phyloP scores from a whole-genome alignment of 1,140 invertebrate genomes.

The Pseudobourletiella spinata region DNA sequence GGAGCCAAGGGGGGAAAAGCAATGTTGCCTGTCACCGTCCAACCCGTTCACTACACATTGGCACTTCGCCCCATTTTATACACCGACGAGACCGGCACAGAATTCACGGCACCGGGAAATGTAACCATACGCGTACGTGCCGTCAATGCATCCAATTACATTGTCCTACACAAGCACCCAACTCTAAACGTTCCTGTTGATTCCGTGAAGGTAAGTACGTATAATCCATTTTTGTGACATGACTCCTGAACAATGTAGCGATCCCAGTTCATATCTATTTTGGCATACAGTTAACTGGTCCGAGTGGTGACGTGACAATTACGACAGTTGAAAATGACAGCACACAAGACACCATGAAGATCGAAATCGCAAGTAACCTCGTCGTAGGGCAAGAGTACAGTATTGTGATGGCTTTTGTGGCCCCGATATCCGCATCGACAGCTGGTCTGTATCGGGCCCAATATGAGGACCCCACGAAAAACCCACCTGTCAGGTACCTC shows the following conservation, averaged over 20 bases:
- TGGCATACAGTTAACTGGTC: no score
- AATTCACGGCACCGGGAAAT: neutral
- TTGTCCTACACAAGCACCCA: neutral
- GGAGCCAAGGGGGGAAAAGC: no score
- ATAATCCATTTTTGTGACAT: no score
- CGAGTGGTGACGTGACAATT: no score
- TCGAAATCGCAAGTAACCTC: neutral
- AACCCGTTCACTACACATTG: no score
- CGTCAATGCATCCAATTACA: neutral
- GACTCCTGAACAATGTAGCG: neutral
- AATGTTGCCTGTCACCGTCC: no score
- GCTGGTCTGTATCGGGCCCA: constrained; percentile 25
- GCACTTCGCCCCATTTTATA: no score
- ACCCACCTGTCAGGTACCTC: no score
- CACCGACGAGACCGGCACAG: no score
- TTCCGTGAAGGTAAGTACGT: neutral
- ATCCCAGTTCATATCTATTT: no score
- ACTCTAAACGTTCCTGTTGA: neutral
- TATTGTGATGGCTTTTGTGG: constrained; percentile 18
- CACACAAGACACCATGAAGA: neutral
- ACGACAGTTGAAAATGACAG: neutral
- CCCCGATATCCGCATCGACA: constrained; percentile 8
- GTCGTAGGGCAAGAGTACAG: constrained; percentile 7
- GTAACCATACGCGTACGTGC: neutral
- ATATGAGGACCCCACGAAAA: no score